Evolutionary conservation across 2,888 invertebrate genomes (phyloP).

Genomic region (Plebejus anna): DNA sequence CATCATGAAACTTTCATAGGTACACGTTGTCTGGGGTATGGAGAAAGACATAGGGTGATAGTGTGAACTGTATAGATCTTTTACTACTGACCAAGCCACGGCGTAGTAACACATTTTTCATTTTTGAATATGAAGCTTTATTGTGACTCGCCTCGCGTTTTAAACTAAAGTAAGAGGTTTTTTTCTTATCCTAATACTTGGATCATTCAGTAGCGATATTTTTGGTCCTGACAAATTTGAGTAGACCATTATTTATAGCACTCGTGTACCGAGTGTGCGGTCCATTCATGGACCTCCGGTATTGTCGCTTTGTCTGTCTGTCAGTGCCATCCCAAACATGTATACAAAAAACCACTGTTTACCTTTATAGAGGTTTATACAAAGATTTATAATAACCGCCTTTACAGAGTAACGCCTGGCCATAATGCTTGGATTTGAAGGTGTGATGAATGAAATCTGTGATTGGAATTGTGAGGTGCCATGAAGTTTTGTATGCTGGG

Average conservation of each 20-base stretch:
- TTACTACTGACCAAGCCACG: too few relatives aligned
- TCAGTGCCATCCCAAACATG: conserved; percentile 73
- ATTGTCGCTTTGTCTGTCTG: conserved; percentile 70
- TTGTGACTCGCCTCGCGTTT: too few relatives aligned
- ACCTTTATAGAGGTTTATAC: conserved; percentile 79
- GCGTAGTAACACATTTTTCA: too few relatives aligned
- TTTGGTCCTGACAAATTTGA: conserved; percentile 16
- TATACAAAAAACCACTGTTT: conserved; percentile 77
- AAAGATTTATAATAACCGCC: conserved; percentile 74
- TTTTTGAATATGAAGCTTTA: too few relatives aligned
- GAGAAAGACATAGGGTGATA: too few relatives aligned
- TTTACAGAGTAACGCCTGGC: conserved; percentile 78
- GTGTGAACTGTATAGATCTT: too few relatives aligned
- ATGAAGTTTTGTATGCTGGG: conserved; percentile 33
- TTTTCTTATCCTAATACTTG: not conserved
- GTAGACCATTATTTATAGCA: conserved; percentile 33
- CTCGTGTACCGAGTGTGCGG: conserved; percentile 70
- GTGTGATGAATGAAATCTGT: conserved; percentile 62
- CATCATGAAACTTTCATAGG: too few relatives aligned
- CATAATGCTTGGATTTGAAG: conserved; percentile 71
- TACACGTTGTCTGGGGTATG: too few relatives aligned
- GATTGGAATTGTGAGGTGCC: conserved; percentile 30
- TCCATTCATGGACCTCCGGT: conserved; percentile 69
- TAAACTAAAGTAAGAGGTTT: not conserved
- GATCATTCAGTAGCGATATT: not conserved